Base-by-base conservation (phyloP, 2,113 vertebrate species). In the Ceyx margarethae region DNA sequence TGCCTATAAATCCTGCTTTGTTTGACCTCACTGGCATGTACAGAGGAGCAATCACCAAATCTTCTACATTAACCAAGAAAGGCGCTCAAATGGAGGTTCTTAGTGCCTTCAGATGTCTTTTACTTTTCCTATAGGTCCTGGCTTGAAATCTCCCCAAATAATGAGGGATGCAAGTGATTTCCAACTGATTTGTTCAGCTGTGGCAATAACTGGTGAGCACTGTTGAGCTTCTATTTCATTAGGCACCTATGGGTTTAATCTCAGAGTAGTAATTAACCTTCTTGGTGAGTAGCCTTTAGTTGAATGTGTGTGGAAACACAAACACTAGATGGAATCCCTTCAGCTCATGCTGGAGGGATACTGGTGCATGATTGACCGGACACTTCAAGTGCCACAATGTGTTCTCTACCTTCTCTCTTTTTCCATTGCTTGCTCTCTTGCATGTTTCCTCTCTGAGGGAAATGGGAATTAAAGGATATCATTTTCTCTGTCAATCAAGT, bases 401-500 rank as follows among this genome's bases (percentile, higher is more conserved):
- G 18, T 62, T 81, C 40, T 67, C 53, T 53, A 37, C 23, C 45
- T 64, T 31, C 23, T 94, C n/a, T 84, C 23, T 68, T 37, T 77
- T 83, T 81, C 15, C 37, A 10, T 72, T 67, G 42, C 25, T 82
- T 82, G 46, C 17, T 76, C 14, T 64, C 68, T 73, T 53, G 8
- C 22, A 19, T n/a, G 17, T 23, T 53, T 35, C 22, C 16, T 79
- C 29, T 76, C 58, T 31, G 26, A 86, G n/a, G 46, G 26, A 89
- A 80, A 74, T 42, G 25, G 35, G 68, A 93, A 81, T 90, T 87
- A 93, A 92, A 92, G 46, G 37, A 45, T 77, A 35, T 58, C 0
- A 73, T 82, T 89, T 83, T 80, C 23, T 37, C 54, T 91, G 91
- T 67, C 91, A 87, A 2, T 93, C 82, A 91, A 56, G 26, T 48